Evolutionary conservation across 2,797 vertebrate species (phyloP).

Genomic region (Gobio occitaniae): DNA sequence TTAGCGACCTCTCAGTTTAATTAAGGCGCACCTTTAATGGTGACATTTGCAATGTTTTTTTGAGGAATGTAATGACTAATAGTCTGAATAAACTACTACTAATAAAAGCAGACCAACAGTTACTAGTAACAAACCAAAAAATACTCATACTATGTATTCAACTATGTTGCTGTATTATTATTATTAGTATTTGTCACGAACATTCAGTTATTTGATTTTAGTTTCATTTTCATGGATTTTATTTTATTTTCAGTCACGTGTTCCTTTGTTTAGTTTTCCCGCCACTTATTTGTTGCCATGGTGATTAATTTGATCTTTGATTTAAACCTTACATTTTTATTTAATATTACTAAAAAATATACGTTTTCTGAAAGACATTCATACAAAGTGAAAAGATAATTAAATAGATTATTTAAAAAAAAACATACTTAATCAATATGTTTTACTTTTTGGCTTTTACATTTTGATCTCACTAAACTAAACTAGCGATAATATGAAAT

Average conservation of each 20-base stretch:
- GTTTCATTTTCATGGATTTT: too few species aligned
- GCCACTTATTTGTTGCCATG: too few species aligned
- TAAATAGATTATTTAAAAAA: too few species aligned
- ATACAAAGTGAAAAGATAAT: background rate
- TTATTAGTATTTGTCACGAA: too few species aligned
- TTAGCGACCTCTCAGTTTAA: background rate
- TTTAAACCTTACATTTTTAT: background rate
- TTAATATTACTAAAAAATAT: background rate
- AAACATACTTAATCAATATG: background rate
- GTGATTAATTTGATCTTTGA: too few species aligned
- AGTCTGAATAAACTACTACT: background rate
- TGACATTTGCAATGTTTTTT: background rate
- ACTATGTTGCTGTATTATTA: too few species aligned
- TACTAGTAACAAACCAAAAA: background rate
- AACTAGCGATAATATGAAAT: background rate
- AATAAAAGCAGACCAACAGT: background rate
- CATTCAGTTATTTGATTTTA: too few species aligned
- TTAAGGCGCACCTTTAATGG: background rate
- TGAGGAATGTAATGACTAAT: background rate
- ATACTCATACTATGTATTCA: too few species aligned
- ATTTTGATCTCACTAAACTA: background rate
- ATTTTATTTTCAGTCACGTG: too few species aligned
- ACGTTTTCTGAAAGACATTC: background rate
- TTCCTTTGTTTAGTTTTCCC: too few species aligned
- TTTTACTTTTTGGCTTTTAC: background rate